A percentile compares a stretch with the other conserved stretches of the same genome.
Conservation (phyloP, 2,797 vertebrate species). For the Poeciliopsis infans region DNA sequence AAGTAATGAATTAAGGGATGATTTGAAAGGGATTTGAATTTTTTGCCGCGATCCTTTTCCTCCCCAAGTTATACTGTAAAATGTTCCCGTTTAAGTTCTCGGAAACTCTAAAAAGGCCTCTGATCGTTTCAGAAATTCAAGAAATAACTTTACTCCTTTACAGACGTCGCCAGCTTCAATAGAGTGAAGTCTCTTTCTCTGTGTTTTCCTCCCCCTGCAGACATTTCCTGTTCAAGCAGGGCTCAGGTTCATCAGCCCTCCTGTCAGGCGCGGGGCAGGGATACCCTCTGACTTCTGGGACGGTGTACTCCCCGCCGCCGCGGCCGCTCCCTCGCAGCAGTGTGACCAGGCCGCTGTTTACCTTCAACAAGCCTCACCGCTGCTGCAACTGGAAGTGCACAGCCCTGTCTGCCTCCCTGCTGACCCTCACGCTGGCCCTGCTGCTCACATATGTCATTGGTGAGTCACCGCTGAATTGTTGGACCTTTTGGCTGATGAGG, state of each 20-base stretch:
- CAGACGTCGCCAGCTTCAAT: not conserved
- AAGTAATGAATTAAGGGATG: not conserved
- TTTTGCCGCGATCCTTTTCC: not conserved
- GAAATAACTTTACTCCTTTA: not conserved
- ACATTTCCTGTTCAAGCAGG: slow-evolving; percentile 97
- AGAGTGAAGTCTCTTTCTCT: not conserved
- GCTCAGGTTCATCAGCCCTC: slow-evolving; percentile 93
- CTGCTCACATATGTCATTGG: slow-evolving; percentile 94
- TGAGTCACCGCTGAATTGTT: slow-evolving; percentile 74
- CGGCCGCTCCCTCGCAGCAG: slow-evolving; percentile 93
- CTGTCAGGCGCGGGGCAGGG: slow-evolving; percentile 94
- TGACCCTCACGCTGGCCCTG: slow-evolving; percentile 91
- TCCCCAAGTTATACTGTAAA: not conserved
- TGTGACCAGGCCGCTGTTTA: slow-evolving; percentile 93
- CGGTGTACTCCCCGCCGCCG: slow-evolving; percentile 94
- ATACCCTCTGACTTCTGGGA: slow-evolving; percentile 94
- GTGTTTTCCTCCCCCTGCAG: slow-evolving; percentile 65
- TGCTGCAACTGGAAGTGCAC: slow-evolving; percentile 98
- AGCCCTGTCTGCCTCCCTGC: slow-evolving; percentile 90
- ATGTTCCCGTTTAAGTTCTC: not conserved
- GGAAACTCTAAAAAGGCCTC: not conserved
- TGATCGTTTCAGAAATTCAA: not conserved
- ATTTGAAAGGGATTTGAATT: not conserved
- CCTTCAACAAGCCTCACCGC: slow-evolving; percentile 95
- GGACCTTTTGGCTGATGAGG: not conserved